phyloP scores from a whole-genome alignment of 1,140 invertebrate species.

The Drosophila mojavensis region DNA sequence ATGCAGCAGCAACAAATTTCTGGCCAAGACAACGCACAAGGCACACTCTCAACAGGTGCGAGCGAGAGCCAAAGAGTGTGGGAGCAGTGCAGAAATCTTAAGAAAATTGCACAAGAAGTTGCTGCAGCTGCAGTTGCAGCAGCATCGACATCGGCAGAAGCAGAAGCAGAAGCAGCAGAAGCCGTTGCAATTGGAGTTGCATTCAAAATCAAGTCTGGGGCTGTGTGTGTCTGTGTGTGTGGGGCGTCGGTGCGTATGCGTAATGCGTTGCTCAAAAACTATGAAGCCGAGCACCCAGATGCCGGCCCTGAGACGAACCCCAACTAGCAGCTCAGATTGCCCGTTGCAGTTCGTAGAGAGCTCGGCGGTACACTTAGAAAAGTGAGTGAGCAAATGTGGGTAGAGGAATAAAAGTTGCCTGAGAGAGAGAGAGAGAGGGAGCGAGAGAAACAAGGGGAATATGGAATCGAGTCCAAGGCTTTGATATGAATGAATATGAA shows the following conservation, averaged over 20 bases:
- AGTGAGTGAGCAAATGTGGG: too few species aligned
- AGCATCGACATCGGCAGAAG: conserved; percentile 14
- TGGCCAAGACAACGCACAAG: conserved; percentile 55
- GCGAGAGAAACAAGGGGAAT: too few species aligned
- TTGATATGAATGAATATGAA: too few species aligned
- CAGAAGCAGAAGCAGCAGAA: neutral
- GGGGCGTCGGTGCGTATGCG: conserved; percentile 63
- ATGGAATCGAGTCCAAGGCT: too few species aligned
- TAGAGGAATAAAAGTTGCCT: too few species aligned
- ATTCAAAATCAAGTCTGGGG: neutral
- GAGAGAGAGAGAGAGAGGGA: too few species aligned
- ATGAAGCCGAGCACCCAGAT: conserved; percentile 57
- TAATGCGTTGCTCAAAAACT: conserved; percentile 66
- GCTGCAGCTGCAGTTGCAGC: conserved; percentile 41
- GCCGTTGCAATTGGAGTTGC: conserved; percentile 46
- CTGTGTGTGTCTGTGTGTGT: neutral
- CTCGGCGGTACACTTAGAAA: too few species aligned
- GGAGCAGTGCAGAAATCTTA: conserved; percentile 65
- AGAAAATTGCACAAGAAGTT: conserved; percentile 75
- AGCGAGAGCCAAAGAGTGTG: conserved; percentile 44
- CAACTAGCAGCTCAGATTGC: conserved; percentile 61
- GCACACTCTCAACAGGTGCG: conserved; percentile 33
- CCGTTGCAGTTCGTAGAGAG: neutral
- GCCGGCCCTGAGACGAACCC: neutral
- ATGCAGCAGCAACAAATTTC: conserved; percentile 78